Evolutionary conservation across 1,140 invertebrate genomes (phyloP).

Genomic region (Hylaeus volcanicus): DNA sequence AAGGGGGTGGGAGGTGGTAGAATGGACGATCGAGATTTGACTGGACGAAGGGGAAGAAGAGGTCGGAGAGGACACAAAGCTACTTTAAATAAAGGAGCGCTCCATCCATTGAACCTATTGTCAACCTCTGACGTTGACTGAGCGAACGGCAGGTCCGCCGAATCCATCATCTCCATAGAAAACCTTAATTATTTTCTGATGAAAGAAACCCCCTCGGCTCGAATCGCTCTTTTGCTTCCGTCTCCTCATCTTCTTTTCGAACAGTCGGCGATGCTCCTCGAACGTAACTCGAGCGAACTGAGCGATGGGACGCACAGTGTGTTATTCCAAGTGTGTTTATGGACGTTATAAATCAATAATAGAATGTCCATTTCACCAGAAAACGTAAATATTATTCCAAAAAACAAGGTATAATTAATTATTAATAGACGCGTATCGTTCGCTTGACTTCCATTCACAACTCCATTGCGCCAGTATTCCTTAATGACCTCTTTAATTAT

Average conservation of each 20-base stretch:
- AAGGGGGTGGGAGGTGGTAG: constrained; percentile 6
- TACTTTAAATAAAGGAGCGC: constrained; percentile 81
- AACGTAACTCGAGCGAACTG: not conserved
- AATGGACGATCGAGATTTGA: constrained; percentile 65
- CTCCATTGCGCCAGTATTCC: too few species aligned
- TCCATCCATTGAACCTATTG: constrained; percentile 80
- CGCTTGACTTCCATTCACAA: too few species aligned
- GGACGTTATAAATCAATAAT: too few species aligned
- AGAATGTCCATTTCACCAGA: too few species aligned
- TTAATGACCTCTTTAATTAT: too few species aligned
- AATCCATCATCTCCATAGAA: constrained; percentile 81
- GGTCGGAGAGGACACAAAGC: constrained; percentile 77
- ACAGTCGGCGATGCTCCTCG: constrained; percentile 7
- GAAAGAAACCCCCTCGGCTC: constrained; percentile 74
- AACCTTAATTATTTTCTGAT: constrained; percentile 82
- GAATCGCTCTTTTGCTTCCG: constrained; percentile 61
- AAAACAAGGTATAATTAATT: too few species aligned
- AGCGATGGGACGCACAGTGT: too few species aligned
- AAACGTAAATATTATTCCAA: too few species aligned
- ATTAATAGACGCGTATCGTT: too few species aligned
- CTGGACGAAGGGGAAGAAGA: constrained; percentile 61
- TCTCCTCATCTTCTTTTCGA: constrained; percentile 40
- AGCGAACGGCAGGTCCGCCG: constrained; percentile 76
- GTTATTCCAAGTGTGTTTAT: too few species aligned
- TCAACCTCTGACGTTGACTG: constrained; percentile 81